Percentiles rank a stretch among this genome's conserved stretches.
Conservation (phyloP, 2,113 vertebrate species). For the Dolichallabes microphthalmus region DNA sequence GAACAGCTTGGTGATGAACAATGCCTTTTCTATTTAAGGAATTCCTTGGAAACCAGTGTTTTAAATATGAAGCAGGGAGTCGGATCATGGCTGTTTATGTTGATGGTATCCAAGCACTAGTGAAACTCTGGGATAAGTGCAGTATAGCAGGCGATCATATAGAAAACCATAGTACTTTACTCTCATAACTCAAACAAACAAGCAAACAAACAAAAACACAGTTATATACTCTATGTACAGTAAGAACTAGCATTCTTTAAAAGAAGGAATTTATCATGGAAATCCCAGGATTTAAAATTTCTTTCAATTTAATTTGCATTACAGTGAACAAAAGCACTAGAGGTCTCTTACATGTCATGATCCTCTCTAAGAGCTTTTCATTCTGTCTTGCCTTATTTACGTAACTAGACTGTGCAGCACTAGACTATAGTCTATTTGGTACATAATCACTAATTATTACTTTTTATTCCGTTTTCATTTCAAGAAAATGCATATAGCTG, state of each 20-base stretch:
- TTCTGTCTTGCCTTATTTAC: neutral
- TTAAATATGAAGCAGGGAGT: too few species aligned
- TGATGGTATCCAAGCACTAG: too few species aligned
- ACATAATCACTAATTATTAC: neutral
- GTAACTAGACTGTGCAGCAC: neutral
- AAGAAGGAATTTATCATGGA: neutral
- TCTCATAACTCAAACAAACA: too few species aligned
- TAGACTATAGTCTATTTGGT: neutral
- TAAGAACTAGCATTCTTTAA: constrained; percentile 11
- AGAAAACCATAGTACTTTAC: too few species aligned
- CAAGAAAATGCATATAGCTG: neutral
- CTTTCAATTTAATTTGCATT: neutral
- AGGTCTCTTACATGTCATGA: constrained; percentile 58
- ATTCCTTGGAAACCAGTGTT: too few species aligned
- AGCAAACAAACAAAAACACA: neutral
- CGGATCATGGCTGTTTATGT: too few species aligned
- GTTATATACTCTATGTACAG: constrained; percentile 48
- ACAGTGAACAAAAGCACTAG: neutral
- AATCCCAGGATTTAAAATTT: neutral
- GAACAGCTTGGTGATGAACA: too few species aligned
- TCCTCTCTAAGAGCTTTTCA: constrained; percentile 29
- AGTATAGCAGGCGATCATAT: too few species aligned
- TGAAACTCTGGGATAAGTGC: too few species aligned
- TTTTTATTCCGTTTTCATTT: neutral
- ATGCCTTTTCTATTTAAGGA: too few species aligned